These are phyloP conservation scores for Vireo griseus DNA, from an alignment of 2,797 vertebrate genomes.

Conservation along the genomic window DNA sequence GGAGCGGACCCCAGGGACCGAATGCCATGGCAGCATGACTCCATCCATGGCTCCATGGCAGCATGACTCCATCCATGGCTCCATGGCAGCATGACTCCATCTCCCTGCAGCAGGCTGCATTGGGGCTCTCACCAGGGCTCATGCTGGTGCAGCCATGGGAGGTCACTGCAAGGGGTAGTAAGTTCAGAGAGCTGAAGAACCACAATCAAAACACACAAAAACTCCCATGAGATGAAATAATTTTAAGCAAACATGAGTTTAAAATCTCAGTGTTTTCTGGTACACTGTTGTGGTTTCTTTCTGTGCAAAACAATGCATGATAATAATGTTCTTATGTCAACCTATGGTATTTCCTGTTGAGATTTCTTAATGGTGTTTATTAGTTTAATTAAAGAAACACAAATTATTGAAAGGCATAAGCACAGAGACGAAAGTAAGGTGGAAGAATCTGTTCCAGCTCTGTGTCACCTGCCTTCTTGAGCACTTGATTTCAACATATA, in stretches of 20 bases:
- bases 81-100: not conserved
- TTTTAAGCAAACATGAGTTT: not conserved
- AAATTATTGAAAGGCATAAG: not conserved
- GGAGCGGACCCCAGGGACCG: rapidly evolving
- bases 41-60: rapidly evolving
- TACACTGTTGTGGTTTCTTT: not conserved
- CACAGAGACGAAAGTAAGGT: not conserved
- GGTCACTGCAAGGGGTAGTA: not conserved
- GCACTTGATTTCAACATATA: not conserved
- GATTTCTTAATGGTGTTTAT: not conserved
- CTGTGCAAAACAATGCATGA: not conserved
- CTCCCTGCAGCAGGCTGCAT: not conserved
- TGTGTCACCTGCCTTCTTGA: not conserved
- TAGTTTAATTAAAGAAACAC: conserved; percentile 11
- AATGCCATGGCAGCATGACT: not conserved
- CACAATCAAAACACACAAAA: not conserved
- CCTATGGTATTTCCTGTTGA: not conserved
- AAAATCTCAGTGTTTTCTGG: not conserved
- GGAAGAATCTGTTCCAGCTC: not conserved
- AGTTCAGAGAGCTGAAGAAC: not conserved
- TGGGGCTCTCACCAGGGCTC: not conserved
- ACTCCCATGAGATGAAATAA: rapidly evolving
- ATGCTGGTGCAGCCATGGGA: rapidly evolving
- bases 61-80: no score
- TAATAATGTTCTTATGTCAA: not conserved